Evolutionary conservation across 2,113 vertebrate species (phyloP), one percentile per base, ranked within the genome.

Genomic region (Steatornis caripensis): DNA sequence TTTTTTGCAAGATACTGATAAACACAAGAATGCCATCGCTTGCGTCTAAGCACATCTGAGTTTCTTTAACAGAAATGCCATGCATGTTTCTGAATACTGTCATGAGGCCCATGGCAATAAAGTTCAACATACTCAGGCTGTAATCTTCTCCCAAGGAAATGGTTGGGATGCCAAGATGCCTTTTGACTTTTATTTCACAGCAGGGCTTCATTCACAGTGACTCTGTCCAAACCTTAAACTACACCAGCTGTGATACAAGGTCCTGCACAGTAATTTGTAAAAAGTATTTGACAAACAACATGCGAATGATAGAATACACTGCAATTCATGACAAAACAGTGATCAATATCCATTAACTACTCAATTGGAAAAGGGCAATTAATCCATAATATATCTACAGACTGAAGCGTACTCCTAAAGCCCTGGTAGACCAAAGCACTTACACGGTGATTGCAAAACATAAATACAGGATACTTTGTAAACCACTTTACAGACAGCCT

Each of bases 121-220:
- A 99, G 98, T 98, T 98, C 98, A 98, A 98, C 98, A 97, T 98
- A 98, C 97, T 98, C 97, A 98, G 98, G 98, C 98, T 98, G 98
- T 98, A 99, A 99, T 99, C 98, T 98, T 99, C 98, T 99, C 98
- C 97, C 96, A 98, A 99, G 99, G 99, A 99, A 99, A 99, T 99
- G 98, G 98, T 98, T 99, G 98, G 98, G 98, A 99, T 99, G 99
- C 99, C 99, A 99, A 98, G 98, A 99, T 98, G 98, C 98, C 98
- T 98, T 98, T 97, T 96, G 98, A 98, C 98, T 98, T 98, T 97
- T 97, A 98, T 97, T 98, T 98, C 98, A 98, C 98, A 99, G 99
- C 99, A 98, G 98, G 98, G 97, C 97, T 98, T 98, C 99, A 98
- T 98, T 98, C 97, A 96, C 97, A 97, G 96, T 91, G 97, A 97